phyloP scores from a whole-genome alignment of 2,797 vertebrate species.

The Dallia pectoralis region DNA sequence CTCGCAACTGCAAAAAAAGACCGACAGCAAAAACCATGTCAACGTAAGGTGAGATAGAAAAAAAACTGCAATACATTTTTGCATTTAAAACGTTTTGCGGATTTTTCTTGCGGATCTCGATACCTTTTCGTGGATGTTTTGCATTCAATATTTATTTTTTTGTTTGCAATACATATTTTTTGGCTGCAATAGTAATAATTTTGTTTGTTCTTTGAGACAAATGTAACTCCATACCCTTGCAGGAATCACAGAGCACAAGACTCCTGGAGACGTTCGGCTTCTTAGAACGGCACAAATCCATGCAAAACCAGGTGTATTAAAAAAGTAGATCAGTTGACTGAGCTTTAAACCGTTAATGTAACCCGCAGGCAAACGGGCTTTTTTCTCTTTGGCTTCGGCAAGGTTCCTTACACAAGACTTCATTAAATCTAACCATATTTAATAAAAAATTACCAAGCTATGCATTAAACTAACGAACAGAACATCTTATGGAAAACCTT shows the following conservation, averaged over 20 bases:
- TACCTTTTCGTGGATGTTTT: no score
- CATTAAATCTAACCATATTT: background rate
- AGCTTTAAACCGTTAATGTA: background rate
- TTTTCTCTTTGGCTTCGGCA: background rate
- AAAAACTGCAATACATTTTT: no score
- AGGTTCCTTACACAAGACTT: background rate
- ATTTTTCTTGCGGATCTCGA: no score
- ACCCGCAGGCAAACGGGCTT: background rate
- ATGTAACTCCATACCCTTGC: background rate
- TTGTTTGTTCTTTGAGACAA: no score
- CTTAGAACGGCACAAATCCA: background rate
- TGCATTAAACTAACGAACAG: background rate
- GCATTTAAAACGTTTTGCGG: no score
- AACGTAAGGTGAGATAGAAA: no score
- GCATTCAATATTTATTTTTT: no score
- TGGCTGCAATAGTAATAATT: no score
- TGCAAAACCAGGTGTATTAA: background rate
- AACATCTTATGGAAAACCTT: constrained; percentile 6
- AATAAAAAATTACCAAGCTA: background rate
- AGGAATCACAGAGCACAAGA: background rate
- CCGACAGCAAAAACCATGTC: no score
- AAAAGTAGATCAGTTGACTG: background rate
- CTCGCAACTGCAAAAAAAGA: no score
- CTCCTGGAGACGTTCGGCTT: background rate
- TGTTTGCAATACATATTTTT: no score